Evolutionary conservation across 2,797 vertebrate species (phyloP), one percentile per base, ranked within the genome.

Genomic region (Erpetoichthys calabaricus): DNA sequence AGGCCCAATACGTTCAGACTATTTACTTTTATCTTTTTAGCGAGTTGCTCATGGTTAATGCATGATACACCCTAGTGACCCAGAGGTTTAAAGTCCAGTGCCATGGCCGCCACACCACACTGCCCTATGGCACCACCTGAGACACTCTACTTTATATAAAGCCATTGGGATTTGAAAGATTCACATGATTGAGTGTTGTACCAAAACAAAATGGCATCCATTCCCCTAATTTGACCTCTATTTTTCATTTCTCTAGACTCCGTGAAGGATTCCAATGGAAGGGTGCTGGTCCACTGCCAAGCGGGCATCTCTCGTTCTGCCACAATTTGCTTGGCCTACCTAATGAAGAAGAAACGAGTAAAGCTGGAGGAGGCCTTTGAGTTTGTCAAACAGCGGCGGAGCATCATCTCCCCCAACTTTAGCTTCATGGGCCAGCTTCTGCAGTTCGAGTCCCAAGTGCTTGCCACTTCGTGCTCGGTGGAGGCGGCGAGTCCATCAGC

Each of bases 341-440:
- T 89, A 69, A 89, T 89, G 86, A 87, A 85, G 73, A 76, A 80
- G 68, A 89, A 87, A 65, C 72, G 75, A 0, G 83, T 88, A 54
- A 82, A 83, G 4, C 75, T 89, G 58, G 86, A 89, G 1, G 86
- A 89, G 56, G 86, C 86, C 8, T 89, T 89, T 0, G 86, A 87
- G 73, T 89, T 89, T 0, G 85, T 89, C 47, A 83, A 80, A 44
- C 77, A 84, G 46, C 82, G 85, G 3, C 86, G 86, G 65, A 88
- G 86, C 70, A 86, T 89, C 71, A 88, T 89, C 75, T 89, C 86
- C 1, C 86, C 86, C 45, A 89, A 89, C 71, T 88, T 89, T 73
- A 87, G 86, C 75, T 88, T 89, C 79, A 87, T 89, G 86, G 86
- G 86, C 3, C 86, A 89, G 73, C 75, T 89, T 64, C 69, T 89